Base-by-base conservation (phyloP, 92 coral and sea anemone species). In the Porites rus region DNA sequence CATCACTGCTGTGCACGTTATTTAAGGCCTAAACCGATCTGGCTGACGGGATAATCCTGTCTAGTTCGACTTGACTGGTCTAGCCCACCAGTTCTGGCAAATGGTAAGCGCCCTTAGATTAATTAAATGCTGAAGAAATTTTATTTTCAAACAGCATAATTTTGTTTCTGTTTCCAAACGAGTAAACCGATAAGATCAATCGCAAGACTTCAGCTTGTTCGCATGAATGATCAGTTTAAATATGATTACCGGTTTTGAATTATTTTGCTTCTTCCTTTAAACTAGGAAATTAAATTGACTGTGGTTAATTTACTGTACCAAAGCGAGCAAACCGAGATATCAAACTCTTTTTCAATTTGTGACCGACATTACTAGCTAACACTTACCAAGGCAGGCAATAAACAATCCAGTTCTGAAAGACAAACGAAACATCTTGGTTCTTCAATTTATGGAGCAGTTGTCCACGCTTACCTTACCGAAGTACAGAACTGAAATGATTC, bases 331-430 rank as follows among this genome's bases (percentile, higher is more conserved):
- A 4, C 61, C 16, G 1, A 56, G 61, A 56, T 56, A 14, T 10
- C 19, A 71, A 38, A 3, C 7, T 4, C 46, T 38, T 38, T 28
- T 38, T 4, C 7, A 38, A 38, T 38, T 38, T 38, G 46, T 38
- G 46, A 10, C 46, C 63, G n/a, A 18, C 54, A 63, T 53, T 74
- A 10, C 21, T 65, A 28, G 7, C 22, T 12, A 51, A 51, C 28
- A 56, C 85, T 69, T 81, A 81, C 85, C 85, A 38, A 69, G 56
- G 70, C 76, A 81, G 11, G 18, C 63, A 76, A 81, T 38, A 3
- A 81, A 31, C 67, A 81, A 69, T 52, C 70, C 58, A 3, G 9
- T 65, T 66, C 65, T 8, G 18, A 69, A 31, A 3, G 51, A 65
- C 25, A 58, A 69, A 28, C 28, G 20, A 6, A 69, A 31, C 76